Evolutionary conservation across 2,888 invertebrate species (phyloP).

Genomic region (Melanostoma scalare): DNA sequence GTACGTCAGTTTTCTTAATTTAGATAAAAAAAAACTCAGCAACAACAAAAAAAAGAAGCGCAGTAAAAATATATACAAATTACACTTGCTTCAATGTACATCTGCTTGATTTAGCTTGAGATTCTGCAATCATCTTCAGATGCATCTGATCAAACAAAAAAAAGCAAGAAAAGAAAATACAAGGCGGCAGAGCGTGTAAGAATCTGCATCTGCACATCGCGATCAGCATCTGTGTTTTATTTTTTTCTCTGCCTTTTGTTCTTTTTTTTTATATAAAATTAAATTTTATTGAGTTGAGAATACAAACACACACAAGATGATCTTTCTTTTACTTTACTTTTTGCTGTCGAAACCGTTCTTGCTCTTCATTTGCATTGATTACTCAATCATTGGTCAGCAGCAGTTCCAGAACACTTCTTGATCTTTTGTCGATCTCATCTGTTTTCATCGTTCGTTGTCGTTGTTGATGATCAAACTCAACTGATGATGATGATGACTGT

Average conservation of each 20-base stretch:
- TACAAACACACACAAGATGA: slow-evolving; percentile 3
- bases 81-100: slow-evolving; percentile 41
- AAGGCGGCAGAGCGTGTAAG: slow-evolving; percentile 30
- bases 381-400: slow-evolving; percentile 57
- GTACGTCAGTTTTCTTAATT: slow-evolving; percentile 60
- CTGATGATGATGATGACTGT: slow-evolving; percentile 39
- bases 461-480: slow-evolving; percentile 40
- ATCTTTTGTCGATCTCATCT: slow-evolving; percentile 25
- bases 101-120: slow-evolving; percentile 45
- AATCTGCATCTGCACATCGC: slow-evolving; percentile 51
- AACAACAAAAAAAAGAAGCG: slow-evolving; percentile 19
- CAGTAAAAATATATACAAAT: slow-evolving; percentile 40
- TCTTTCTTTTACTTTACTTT: neutral
- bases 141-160: slow-evolving; percentile 50
- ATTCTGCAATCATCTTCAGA: slow-evolving; percentile 65
- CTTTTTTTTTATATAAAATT: slow-evolving; percentile 16
- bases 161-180: neutral
- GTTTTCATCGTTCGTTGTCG: neutral
- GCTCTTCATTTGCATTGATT: slow-evolving; percentile 67
- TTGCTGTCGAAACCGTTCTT: slow-evolving; percentile 15
- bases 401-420: neutral
- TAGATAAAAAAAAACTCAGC: slow-evolving; percentile 41
- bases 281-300: slow-evolving; percentile 42
- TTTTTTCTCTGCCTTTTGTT: slow-evolving; percentile 24
- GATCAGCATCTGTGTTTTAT: slow-evolving; percentile 50